Evolutionary conservation across 2,888 invertebrate species (phyloP).

Genomic region (Thymelicus lineola): DNA sequence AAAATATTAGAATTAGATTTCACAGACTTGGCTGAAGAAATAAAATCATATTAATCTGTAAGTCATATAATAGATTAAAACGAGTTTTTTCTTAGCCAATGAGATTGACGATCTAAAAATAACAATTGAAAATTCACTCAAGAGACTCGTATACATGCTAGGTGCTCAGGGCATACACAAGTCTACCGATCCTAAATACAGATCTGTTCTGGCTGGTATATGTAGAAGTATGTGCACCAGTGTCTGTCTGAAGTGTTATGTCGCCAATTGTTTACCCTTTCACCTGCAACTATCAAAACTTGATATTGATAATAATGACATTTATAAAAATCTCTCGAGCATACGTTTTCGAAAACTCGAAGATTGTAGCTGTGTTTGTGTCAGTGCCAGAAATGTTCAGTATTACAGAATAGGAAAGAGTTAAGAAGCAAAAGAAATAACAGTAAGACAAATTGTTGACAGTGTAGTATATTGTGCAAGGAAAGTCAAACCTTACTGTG

Average conservation of each 20-base stretch:
- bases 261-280: constrained; percentile 54
- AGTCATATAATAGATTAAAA: not conserved
- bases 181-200: constrained; percentile 58
- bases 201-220: constrained; percentile 78
- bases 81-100: constrained; percentile 22
- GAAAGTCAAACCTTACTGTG: constrained; percentile 78
- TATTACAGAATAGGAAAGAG: constrained; percentile 61
- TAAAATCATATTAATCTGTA: not conserved
- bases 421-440: constrained; percentile 65
- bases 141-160: constrained; percentile 62
- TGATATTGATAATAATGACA: constrained; percentile 44
- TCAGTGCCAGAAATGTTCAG: constrained; percentile 67
- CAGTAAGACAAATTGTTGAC: constrained; percentile 68
- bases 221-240: constrained; percentile 84
- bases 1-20: constrained; percentile 3
- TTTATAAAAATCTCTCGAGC: constrained; percentile 51
- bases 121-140: constrained; percentile 46
- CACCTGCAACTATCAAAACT: constrained; percentile 53
- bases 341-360: constrained; percentile 52
- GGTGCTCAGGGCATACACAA: constrained; percentile 64
- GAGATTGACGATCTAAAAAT: constrained; percentile 18
- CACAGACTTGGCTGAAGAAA: constrained; percentile 26
- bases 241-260: constrained; percentile 59
- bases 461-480: constrained; percentile 70
- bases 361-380: constrained; percentile 60